phyloP scores from a whole-genome alignment of 2,797 vertebrate species.

The Anomalospiza imberbis region DNA sequence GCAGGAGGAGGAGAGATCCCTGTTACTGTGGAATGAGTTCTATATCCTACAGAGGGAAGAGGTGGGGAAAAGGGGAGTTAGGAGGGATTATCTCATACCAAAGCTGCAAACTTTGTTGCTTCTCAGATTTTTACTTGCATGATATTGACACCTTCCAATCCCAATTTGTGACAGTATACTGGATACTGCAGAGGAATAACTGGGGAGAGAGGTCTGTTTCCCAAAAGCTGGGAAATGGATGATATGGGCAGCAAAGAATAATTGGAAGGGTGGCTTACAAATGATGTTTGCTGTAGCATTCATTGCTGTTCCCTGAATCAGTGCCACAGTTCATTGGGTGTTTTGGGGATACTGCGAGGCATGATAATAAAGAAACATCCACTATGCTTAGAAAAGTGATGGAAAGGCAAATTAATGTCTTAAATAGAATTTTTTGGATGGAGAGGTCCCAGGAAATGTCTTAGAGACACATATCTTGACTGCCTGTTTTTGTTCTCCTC shows the following conservation, averaged over 20 bases:
- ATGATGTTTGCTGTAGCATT: not conserved
- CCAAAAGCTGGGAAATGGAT: not conserved
- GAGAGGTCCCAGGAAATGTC: not conserved
- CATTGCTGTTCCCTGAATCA: not conserved
- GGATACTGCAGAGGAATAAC: not conserved
- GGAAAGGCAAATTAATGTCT: not conserved
- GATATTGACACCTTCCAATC: not conserved
- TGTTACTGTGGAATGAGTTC: not conserved
- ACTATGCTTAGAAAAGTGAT: not conserved
- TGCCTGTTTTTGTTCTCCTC: accelerated
- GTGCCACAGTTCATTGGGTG: not conserved
- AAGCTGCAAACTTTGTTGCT: not conserved
- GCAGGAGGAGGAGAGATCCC: not conserved
- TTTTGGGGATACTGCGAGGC: not conserved
- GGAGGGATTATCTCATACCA: not conserved
- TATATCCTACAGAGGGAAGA: not conserved
- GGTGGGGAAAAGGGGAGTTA: not conserved
- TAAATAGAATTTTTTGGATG: not conserved
- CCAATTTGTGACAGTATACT: not conserved
- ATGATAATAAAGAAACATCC: not conserved
- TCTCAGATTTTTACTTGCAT: not conserved
- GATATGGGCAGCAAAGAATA: not conserved
- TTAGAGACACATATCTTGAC: not conserved
- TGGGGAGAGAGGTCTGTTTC: not conserved
- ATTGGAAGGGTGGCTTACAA: not conserved